Evolutionary conservation across 2,113 vertebrate species (phyloP).

Genomic region (Ophiodon elongatus): DNA sequence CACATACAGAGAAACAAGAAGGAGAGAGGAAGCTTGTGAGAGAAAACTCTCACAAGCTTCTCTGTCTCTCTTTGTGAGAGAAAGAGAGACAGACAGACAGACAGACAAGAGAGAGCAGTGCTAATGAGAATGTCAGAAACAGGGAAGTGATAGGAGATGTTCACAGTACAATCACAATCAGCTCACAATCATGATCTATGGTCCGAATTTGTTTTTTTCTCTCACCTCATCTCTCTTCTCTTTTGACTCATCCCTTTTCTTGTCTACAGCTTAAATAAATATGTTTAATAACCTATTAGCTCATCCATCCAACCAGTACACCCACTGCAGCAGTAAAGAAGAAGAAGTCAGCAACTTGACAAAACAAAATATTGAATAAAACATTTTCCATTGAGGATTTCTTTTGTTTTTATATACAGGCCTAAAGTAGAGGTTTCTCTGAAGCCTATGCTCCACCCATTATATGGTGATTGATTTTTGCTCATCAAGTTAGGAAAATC

Average conservation of each 20-base stretch:
- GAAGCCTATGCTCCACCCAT: background rate
- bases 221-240: constrained; percentile 21
- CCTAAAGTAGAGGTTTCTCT: background rate
- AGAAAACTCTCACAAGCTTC: too few species aligned
- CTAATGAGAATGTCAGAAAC: constrained; percentile 64
- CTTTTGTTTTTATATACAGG: background rate
- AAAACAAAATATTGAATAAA: background rate
- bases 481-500: background rate
- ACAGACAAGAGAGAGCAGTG: constrained; percentile 7
- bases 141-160: constrained; percentile 58
- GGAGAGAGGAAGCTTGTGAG: background rate
- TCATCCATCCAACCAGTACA: background rate
- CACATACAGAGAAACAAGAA: constrained; percentile 15
- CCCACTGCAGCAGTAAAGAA: background rate
- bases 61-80: too few species aligned
- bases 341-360: background rate
- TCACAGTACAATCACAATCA: constrained; percentile 37
- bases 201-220: constrained; percentile 50
- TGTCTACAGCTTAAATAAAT: constrained; percentile 36
- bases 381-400: background rate
- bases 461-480: background rate
- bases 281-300: constrained; percentile 14
- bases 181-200: constrained; percentile 68
- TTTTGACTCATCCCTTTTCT: constrained; percentile 15
- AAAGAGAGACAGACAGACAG: too few species aligned